These are phyloP conservation scores for Dasypus novemcinctus DNA, from an alignment of 2,113 vertebrate genomes.

Conservation along the genomic window DNA sequence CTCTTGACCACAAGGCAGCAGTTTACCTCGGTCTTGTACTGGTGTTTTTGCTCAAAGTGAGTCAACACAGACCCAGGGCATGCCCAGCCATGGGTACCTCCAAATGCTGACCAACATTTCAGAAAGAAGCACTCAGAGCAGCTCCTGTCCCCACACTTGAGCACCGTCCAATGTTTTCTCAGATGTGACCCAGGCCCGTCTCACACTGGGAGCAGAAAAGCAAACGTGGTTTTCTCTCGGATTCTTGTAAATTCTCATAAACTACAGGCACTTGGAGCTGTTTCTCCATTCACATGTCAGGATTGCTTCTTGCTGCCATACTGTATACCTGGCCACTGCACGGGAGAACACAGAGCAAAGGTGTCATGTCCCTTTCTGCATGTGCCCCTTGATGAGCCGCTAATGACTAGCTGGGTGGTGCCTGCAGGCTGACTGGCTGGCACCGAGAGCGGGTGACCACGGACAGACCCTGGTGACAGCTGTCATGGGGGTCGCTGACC, in stretches of 20 bases:
- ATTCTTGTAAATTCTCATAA: neutral
- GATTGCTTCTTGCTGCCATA: neutral
- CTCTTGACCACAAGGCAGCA: neutral
- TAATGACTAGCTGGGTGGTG: neutral
- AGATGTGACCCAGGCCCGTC: rapidly evolving
- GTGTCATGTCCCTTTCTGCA: neutral
- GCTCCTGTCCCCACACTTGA: neutral
- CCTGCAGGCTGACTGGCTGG: neutral
- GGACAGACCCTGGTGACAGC: rapidly evolving
- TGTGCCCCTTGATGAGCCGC: neutral
- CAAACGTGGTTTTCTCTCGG: neutral
- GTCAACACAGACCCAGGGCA: too few species aligned
- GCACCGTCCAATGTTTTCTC: neutral
- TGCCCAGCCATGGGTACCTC: neutral
- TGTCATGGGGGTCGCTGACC: neutral
- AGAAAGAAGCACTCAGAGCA: neutral
- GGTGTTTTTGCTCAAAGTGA: neutral
- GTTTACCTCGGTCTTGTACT: neutral
- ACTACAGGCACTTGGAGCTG: neutral
- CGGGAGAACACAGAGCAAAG: neutral
- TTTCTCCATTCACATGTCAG: neutral
- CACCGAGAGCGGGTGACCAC: neutral
- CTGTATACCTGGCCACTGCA: neutral
- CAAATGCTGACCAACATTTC: neutral
- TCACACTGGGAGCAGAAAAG: neutral